These are phyloP conservation scores for Pseudomyrmex pallidus DNA, from an alignment of 1,140 invertebrate genomes.

Conservation along the genomic window DNA sequence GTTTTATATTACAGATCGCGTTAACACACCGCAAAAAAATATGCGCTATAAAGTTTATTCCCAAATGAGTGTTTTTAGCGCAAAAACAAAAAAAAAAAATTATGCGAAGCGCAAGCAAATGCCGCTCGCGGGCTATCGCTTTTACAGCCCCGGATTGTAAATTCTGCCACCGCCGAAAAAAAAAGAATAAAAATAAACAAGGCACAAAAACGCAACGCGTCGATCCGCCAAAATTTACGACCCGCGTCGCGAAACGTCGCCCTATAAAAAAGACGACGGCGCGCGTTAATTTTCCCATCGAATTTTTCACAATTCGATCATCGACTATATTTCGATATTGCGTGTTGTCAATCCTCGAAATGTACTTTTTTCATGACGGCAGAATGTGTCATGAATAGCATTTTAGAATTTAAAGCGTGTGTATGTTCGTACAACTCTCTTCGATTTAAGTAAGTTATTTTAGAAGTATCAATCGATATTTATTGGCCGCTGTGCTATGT, in stretches of 20 bases:
- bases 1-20: background rate
- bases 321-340: slow-evolving; percentile 17
- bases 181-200: slow-evolving; percentile 36
- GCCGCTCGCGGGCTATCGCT: slow-evolving; percentile 37
- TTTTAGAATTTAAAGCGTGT: background rate
- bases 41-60: slow-evolving; percentile 45
- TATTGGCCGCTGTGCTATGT: too few species aligned
- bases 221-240: slow-evolving; percentile 56
- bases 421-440: background rate
- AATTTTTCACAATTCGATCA: slow-evolving; percentile 46
- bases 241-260: slow-evolving; percentile 36
- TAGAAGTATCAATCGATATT: too few species aligned
- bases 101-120: slow-evolving; percentile 16
- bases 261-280: slow-evolving; percentile 36
- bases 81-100: background rate
- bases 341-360: slow-evolving; percentile 26
- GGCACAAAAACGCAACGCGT: slow-evolving; percentile 51
- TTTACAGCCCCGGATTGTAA: slow-evolving; percentile 38
- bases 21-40: slow-evolving; percentile 32
- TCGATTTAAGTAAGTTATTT: too few species aligned
- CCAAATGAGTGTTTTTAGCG: slow-evolving; percentile 47
- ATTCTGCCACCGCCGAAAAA: slow-evolving; percentile 31
- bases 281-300: slow-evolving; percentile 39
- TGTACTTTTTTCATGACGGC: background rate
- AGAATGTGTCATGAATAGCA: background rate